Evolutionary conservation across 2,888 invertebrate genomes (phyloP), one percentile per base, ranked within the genome.

Genomic region (Drosophila vallismaia): DNA sequence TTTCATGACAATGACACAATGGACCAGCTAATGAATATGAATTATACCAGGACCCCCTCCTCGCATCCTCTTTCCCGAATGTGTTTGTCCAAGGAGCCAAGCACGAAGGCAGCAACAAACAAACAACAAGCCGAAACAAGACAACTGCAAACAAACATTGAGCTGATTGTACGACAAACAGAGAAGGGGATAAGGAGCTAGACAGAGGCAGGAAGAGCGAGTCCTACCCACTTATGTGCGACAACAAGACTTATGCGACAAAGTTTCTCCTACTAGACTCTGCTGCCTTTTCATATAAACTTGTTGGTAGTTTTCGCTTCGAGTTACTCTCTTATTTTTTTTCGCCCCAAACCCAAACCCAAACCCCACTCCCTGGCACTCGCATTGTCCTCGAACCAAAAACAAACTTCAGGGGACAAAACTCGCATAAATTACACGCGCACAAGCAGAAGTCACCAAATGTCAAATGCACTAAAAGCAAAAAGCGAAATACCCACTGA

Each of bases 341-440:
- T 42, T 10, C 36, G 24, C 38, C 10, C 10, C n/a, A 40, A 40
- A 55, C 46, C 14, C 26, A 42, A 12, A 4, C 24, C 49, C 38
- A 44, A 48, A 42, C 42, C 19, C 6, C 50, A 12, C 36, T 49
- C 24, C 55, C 48, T 36, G 67, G 58, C 45, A 50, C 54, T 42
- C 66, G 62, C 46, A 51, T 60, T 49, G 44, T 59, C 64, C 64
- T 74, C 55, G 59, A 70, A 67, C 62, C 70, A 56, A 75, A 78
- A 66, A 75, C 79, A 68, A 79, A 79, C 77, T 77, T 71, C 71
- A 67, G 50, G 58, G 63, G 42, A 66, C 79, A 75, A 78, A 85
- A 85, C 82, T 86, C 87, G 80, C 87, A 85, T 85, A 85, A 85
- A 85, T 85, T 85, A 86, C 78, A 80, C 73, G 75, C 53, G 55